Percentiles rank a stretch among this genome's conserved stretches.
phyloP scores from a whole-genome alignment of 2,113 vertebrate species.

The Caranx ignobilis region DNA sequence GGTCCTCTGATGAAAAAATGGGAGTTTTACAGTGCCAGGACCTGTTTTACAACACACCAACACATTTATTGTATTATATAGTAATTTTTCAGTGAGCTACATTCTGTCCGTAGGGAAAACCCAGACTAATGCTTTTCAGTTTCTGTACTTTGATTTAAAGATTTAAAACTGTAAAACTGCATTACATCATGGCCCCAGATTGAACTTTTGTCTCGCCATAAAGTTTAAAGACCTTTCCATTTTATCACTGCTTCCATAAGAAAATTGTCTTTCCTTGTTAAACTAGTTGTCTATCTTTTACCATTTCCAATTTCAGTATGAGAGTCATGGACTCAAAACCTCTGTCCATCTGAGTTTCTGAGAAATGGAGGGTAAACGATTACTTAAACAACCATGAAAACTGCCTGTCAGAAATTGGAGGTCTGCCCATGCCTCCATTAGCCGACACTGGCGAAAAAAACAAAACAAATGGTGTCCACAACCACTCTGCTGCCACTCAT shows the following conservation, averaged over 20 bases:
- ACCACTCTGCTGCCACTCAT: neutral
- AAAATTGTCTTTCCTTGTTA: constrained; percentile 22
- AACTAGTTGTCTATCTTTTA: constrained; percentile 8
- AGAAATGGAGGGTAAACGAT: constrained; percentile 12
- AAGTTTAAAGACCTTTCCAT: constrained; percentile 21
- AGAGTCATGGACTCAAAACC: constrained; percentile 18
- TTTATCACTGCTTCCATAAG: constrained; percentile 4
- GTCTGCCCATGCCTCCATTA: constrained; percentile 27
- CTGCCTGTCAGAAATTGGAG: neutral
- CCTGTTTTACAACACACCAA: constrained; percentile 21
- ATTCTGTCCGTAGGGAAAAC: neutral
- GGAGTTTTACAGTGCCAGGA: constrained; percentile 6
- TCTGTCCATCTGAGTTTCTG: neutral
- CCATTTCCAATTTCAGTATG: constrained; percentile 8
- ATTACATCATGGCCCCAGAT: constrained; percentile 13
- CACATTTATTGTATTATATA: constrained; percentile 26
- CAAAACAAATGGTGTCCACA: neutral
- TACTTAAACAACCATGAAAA: neutral
- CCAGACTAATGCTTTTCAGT: neutral
- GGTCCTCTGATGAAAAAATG: constrained; percentile 3
- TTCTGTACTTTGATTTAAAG: constrained; percentile 15
- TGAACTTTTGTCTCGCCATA: neutral
- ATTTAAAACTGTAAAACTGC: neutral
- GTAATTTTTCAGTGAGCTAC: constrained; percentile 2
- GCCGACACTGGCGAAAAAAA: neutral